Evolutionary conservation across 1,140 invertebrate genomes (phyloP).

Genomic region (Vanessa tameamea): DNA sequence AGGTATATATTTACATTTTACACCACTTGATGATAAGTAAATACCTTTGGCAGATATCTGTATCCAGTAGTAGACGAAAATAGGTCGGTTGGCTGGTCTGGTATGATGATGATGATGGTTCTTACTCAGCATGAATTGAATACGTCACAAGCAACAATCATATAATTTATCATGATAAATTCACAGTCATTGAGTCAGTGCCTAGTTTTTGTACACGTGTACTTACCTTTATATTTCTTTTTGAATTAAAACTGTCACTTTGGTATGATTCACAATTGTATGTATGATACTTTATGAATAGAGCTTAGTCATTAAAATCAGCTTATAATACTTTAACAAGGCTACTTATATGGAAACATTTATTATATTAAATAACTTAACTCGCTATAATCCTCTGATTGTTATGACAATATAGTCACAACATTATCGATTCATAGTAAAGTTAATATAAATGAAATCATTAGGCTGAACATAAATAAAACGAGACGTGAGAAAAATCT

Average conservation of each 20-base stretch:
- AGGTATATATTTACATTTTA: too few species aligned
- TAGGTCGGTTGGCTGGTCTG: too few species aligned
- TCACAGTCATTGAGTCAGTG: too few species aligned
- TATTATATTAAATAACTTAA: slow-evolving; percentile 7
- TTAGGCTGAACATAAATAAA: slow-evolving; percentile 35
- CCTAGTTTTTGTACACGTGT: background rate
- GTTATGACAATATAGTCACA: slow-evolving; percentile 19
- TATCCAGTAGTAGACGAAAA: too few species aligned
- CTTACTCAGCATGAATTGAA: too few species aligned
- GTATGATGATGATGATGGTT: too few species aligned
- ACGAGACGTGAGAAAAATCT: slow-evolving; percentile 65
- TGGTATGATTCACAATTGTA: slow-evolving; percentile 13
- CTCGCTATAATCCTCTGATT: slow-evolving; percentile 9
- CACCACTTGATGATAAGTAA: too few species aligned
- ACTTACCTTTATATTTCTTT: background rate
- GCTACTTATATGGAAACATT: slow-evolving; percentile 5
- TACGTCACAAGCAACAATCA: too few species aligned
- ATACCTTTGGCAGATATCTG: too few species aligned
- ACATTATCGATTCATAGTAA: slow-evolving; percentile 12
- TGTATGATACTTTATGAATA: slow-evolving; percentile 6
- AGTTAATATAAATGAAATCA: slow-evolving; percentile 37
- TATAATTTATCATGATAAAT: too few species aligned
- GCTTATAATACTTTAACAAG: slow-evolving; percentile 7
- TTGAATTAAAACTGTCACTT: background rate
- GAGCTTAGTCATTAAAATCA: slow-evolving; percentile 14